Base-by-base conservation (phyloP, 2,888 invertebrate species). In the Dryocosmus kuriphilus region DNA sequence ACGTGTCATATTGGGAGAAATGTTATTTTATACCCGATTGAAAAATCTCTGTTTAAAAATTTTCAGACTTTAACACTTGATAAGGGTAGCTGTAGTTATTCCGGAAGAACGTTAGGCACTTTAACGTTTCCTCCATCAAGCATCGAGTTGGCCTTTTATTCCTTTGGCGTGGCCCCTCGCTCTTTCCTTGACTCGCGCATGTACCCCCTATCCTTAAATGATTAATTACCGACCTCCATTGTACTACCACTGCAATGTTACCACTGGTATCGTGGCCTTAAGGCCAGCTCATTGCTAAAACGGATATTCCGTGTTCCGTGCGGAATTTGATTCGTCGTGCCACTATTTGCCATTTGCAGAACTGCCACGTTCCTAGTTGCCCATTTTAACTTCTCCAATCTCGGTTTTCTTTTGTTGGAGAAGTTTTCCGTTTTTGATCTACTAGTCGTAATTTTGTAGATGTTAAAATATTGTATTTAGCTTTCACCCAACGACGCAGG, bases 241-340 rank as follows among this genome's bases (percentile, higher is more conserved):
- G 74, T 60, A 60, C 57, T 65, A 24, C 46, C 51, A 71, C 46
- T 51, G 71, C 71, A 71, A 51, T 71, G 32, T 30, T 71, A 65
- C 38, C 30, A 63, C 35, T 67, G 30, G 46, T 67, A 67, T 46
- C 77, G 79, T 81, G 86, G 84, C 81, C 83, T 86, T 85, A 85
- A 85, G 83, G 85, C 84, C 82, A 86, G 84, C 89, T 88, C 88
- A 89, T 89, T 89, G 87, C 85, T 89, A 89, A 89, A 89, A 89
- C 89, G 89, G 89, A 89, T 89, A 88, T 89, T 89, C 89, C 89
- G 89, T 88, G 88, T 87, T 88, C 87, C 86, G 86, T 87, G 87
- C 83, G 85, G 71, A 71, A 71, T 71, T 71, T 71, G 71, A 71
- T 71, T 71, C 71, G 71, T 32, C 46, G 27, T 46, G 41, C 27